These are phyloP conservation scores for Platygyra sinensis DNA, from an alignment of 64 coral and sea anemone genomes.

Conservation along the genomic window DNA sequence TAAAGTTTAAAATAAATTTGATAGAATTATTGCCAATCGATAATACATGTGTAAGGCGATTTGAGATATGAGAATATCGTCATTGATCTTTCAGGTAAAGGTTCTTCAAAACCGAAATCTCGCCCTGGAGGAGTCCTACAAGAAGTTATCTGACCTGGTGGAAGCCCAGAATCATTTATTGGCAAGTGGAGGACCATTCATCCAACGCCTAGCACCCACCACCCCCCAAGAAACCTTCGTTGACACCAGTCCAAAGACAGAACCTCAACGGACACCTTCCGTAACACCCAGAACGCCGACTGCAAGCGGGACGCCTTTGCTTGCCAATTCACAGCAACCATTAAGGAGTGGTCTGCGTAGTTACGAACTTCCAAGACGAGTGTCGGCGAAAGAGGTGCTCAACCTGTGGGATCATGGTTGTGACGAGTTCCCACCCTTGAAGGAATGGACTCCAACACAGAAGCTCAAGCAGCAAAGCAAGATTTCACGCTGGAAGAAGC, in stretches of 20 bases:
- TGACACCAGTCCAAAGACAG: conserved; percentile 30
- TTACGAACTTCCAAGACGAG: conserved; percentile 84
- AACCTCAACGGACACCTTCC: not conserved
- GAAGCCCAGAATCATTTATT: conserved; percentile 98
- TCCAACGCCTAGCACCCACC: conserved; percentile 56
- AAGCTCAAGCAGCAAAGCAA: conserved; percentile 97
- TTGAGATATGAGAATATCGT: not conserved
- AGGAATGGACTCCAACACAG: conserved; percentile 97
- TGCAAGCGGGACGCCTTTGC: not conserved
- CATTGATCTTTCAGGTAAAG: conserved; percentile 33
- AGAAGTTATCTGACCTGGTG: conserved; percentile 82
- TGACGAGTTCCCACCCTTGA: conserved; percentile 86
- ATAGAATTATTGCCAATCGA: no score
- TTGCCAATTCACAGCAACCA: not conserved
- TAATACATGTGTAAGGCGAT: no score
- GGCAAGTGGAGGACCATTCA: conserved; percentile 64
- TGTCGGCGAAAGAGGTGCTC: conserved; percentile 93
- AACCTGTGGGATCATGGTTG: conserved; percentile 92
- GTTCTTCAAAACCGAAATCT: conserved; percentile 86
- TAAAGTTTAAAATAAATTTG: no score
- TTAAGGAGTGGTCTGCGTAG: not conserved
- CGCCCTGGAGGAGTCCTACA: conserved; percentile 82
- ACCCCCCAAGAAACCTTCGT: conserved; percentile 22
- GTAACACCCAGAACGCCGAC: conserved; percentile 11
- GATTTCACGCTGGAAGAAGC: conserved; percentile 96